Base-by-base conservation (phyloP, 35 echinoderm and acorn worm genomes). In the Heliocidaris erythrogramma region DNA sequence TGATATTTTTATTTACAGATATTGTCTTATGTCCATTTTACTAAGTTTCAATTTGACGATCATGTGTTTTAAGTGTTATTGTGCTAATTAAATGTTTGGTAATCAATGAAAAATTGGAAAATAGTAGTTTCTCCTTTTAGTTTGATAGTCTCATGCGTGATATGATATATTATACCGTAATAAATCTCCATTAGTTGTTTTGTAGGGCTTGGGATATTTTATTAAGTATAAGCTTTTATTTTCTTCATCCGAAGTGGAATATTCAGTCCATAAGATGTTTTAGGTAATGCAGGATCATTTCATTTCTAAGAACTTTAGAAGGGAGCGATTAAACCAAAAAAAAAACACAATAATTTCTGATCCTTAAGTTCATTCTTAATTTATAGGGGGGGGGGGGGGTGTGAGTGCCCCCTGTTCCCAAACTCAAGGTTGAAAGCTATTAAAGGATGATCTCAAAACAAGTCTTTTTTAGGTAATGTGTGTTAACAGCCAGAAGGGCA, bases 1-100 rank as follows among this genome's bases (percentile, higher is more conserved):
- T 78, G 65, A 78, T 78, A 78, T 78, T 78, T 78, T 78, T 78
- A 78, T 78, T 78, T 78, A 78, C 65, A 78, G 65, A 78, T 78
- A 78, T n/a, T 7, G 65, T 78, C 17, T 7, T 78, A 78, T 78
- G 65, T 78, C 65, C 65, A 78, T 78, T 27, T 78, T 78, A 78
- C 65, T 78, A n/a, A 78, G 65, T 78, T 78, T 21, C 65, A 78
- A 21, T n/a, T 78, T 27, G 21, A 78, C 27, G 27, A 78, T 78
- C 65, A 78, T 78, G 65, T 78, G 65, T 78, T 78, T 78, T 78
- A 78, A 78, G 65, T 78, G 65, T 78, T 78, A 78, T 78, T 78
- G 65, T 78, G 65, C 65, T 78, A 78, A 78, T 78, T 78, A 78
- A 78, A 78, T 78, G 65, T 78, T 78, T 78, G 65, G 27, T 78